Conservation (phyloP, 2,113 vertebrate genomes). For the Rattus norvegicus region GRCr8 NC_086031.1:50402001-50402500, state of each 20-base stretch:
- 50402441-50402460: background rate
- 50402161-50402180: background rate
- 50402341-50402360: background rate
- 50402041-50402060: background rate
- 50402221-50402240: background rate
- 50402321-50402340: background rate
- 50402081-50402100: slow-evolving; percentile 60
- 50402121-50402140: slow-evolving; percentile 48
- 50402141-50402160: slow-evolving; percentile 31
- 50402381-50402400: background rate
- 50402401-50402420: background rate
- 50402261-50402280: background rate
- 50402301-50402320: background rate
- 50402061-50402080: slow-evolving; percentile 28
- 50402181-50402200: background rate
- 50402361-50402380: background rate
- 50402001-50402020: background rate
- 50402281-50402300: background rate
- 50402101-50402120: slow-evolving; percentile 81
- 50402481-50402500: background rate
- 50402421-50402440: background rate
- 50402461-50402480: background rate
- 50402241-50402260: background rate
- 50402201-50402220: background rate
- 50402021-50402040: background rate